A percentile compares a stretch with the other conserved stretches of the same genome.
These are phyloP conservation scores for Narcine bancroftii DNA, from an alignment of 2,113 vertebrate species.

Conservation along the genomic window DNA sequence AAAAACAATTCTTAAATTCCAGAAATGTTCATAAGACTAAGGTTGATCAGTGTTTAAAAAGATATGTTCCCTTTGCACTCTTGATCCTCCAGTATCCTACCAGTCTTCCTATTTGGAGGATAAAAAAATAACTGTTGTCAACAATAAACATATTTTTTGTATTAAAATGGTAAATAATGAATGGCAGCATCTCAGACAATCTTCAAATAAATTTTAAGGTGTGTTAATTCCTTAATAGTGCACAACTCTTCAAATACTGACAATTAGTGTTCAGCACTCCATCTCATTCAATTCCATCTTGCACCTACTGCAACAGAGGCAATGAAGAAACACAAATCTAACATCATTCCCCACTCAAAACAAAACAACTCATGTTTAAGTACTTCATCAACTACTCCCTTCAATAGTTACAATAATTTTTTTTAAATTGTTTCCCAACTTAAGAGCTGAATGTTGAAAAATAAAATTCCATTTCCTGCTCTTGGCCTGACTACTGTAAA, in stretches of 20 bases:
- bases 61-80: neutral
- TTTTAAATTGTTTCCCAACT: neutral
- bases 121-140: neutral
- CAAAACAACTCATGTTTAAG: neutral
- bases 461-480: neutral
- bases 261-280: neutral
- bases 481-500: neutral
- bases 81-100: no score
- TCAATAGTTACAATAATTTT: neutral
- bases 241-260: neutral
- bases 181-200: neutral
- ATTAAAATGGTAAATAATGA: neutral
- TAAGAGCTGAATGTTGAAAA: neutral
- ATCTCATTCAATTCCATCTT: neutral
- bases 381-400: neutral
- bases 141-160: neutral
- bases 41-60: neutral
- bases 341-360: neutral
- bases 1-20: neutral
- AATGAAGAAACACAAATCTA: neutral
- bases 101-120: no score
- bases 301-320: neutral
- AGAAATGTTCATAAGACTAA: neutral
- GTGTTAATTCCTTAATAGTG: neutral
- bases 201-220: neutral